These are phyloP conservation scores for Cephalopachus bancanus DNA, from an alignment of 2,797 vertebrate genomes.

Conservation along the genomic window DNA sequence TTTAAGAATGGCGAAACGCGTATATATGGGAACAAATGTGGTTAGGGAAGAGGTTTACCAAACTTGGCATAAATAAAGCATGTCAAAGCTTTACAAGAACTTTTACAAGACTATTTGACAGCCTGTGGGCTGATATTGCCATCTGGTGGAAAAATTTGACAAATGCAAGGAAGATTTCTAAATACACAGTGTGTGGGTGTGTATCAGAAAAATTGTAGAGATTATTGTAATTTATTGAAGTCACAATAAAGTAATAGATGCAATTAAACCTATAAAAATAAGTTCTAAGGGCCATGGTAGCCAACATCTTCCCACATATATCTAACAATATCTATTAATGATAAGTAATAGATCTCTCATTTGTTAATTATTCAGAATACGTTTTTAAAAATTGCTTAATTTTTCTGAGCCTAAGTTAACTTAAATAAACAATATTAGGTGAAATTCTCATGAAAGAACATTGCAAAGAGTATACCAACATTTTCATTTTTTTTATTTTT, in stretches of 20 bases:
- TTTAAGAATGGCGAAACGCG: not conserved
- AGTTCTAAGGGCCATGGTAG: not conserved
- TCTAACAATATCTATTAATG: not conserved
- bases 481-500: conserved; percentile 43
- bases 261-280: not conserved
- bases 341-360: not conserved
- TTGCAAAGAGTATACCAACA: not conserved
- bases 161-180: not conserved
- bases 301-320: not conserved
- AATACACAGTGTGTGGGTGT: not conserved
- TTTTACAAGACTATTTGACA: not conserved
- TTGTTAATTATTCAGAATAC: not conserved
- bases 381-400: conserved; percentile 31
- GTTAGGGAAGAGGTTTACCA: not conserved
- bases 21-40: not conserved
- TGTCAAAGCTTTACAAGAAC: not conserved
- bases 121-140: conserved; percentile 38
- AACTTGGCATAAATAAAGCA: not conserved
- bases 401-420: conserved; percentile 46
- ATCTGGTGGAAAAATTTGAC: conserved; percentile 69
- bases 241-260: not conserved
- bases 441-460: conserved; percentile 32
- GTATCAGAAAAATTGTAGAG: not conserved
- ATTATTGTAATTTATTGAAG: not conserved
- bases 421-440: not conserved